These are phyloP conservation scores for Morpho helenor DNA, from an alignment of 2,888 invertebrate species.

Conservation along the genomic window DNA sequence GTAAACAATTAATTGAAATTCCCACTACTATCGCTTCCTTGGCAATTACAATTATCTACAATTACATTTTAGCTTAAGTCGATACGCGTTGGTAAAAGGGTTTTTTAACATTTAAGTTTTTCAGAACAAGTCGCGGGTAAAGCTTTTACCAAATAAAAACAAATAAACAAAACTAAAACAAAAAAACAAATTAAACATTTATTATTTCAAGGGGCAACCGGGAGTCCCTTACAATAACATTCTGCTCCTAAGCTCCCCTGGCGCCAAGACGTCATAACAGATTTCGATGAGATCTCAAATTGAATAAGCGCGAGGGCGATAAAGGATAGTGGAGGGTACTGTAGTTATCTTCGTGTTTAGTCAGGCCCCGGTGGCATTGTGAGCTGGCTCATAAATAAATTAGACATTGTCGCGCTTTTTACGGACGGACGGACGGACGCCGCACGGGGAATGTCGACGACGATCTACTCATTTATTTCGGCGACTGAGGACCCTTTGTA, in stretches of 20 bases:
- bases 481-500: slow-evolving; percentile 35
- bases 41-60: no score
- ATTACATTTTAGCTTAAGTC: no score
- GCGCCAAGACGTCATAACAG: slow-evolving; percentile 3
- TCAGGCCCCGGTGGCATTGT: slow-evolving; percentile 38
- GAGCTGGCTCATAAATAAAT: slow-evolving; percentile 71
- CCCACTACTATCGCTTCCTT: no score
- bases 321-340: neutral
- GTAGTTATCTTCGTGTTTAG: slow-evolving; percentile 22
- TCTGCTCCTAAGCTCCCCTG: neutral
- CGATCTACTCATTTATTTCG: slow-evolving; percentile 73
- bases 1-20: no score
- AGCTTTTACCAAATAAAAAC: no score
- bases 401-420: slow-evolving; percentile 64
- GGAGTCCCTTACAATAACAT: slow-evolving; percentile 1
- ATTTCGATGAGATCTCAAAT: slow-evolving; percentile 6
- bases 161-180: no score
- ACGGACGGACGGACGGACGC: slow-evolving; percentile 28
- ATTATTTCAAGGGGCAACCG: slow-evolving; percentile 4
- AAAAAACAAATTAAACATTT: neutral
- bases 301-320: neutral
- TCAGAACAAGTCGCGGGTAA: no score
- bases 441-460: slow-evolving; percentile 62
- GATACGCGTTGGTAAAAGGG: no score
- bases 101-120: no score